Percentiles rank a stretch among this genome's conserved stretches.
phyloP scores from a whole-genome alignment of 1,140 invertebrate genomes.

The Mercenaria mercenaria region DNA sequence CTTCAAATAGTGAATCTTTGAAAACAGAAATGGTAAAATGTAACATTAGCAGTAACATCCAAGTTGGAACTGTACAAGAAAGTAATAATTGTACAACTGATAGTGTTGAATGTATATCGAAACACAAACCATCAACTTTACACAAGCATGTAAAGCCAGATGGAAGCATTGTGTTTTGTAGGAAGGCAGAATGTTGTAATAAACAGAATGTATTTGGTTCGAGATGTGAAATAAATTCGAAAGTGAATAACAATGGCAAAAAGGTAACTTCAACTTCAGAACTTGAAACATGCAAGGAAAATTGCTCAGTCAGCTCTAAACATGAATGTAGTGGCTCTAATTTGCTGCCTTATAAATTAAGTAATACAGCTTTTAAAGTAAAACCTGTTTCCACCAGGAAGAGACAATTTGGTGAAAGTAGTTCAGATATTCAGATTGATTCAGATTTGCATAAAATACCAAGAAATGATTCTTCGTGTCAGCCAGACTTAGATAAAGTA shows the following conservation, averaged over 20 bases:
- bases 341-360: not conserved
- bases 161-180: conserved; percentile 14
- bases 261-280: not conserved
- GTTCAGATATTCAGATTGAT: not conserved
- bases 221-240: not conserved
- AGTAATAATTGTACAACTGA: not conserved
- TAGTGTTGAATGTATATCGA: not conserved
- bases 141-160: conserved; percentile 19
- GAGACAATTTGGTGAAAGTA: not conserved
- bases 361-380: not conserved
- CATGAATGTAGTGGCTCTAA: not conserved
- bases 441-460: not conserved
- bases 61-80: too few species aligned
- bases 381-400: conserved; percentile 18
- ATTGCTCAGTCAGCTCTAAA: not conserved
- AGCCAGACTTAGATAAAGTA: not conserved
- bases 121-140: not conserved
- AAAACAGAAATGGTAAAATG: not conserved
- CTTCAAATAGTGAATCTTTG: not conserved
- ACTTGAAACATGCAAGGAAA: not conserved
- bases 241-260: not conserved
- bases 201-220: not conserved
- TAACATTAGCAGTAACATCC: not conserved
- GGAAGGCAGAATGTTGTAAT: conserved; percentile 1
- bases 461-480: not conserved